Evolutionary conservation across 2,888 invertebrate genomes (phyloP).

Genomic region (Pseudolycoriella hygida): DNA sequence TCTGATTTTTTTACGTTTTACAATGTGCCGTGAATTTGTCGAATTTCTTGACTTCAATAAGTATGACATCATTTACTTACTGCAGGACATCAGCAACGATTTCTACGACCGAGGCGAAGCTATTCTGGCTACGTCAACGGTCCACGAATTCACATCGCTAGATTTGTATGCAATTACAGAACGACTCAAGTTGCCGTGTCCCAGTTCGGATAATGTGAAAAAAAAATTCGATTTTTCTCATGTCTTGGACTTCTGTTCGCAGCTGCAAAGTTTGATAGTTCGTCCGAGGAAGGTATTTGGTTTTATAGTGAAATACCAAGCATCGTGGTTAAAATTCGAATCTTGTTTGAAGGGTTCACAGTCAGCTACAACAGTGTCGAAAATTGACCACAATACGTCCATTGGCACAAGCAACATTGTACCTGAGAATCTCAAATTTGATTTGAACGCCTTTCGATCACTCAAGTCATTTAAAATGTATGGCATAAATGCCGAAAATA

Average conservation of each 20-base stretch:
- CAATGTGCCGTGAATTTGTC: slow-evolving; percentile 65
- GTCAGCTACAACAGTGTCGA: background rate
- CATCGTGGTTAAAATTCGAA: background rate
- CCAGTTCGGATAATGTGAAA: slow-evolving; percentile 57
- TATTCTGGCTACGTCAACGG: slow-evolving; percentile 20
- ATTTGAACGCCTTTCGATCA: slow-evolving; percentile 67
- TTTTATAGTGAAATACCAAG: background rate
- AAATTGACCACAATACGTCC: slow-evolving; percentile 17
- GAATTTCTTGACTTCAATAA: slow-evolving; percentile 75
- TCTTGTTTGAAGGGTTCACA: background rate
- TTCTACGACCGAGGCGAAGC: slow-evolving; percentile 60
- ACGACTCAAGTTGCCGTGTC: slow-evolving; percentile 71
- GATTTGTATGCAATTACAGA: slow-evolving; percentile 83
- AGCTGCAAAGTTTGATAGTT: slow-evolving; percentile 34
- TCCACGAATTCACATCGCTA: slow-evolving; percentile 14
- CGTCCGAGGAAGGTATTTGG: slow-evolving; percentile 3
- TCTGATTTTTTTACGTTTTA: slow-evolving; percentile 53
- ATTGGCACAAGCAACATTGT: slow-evolving; percentile 72
- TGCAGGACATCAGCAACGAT: slow-evolving; percentile 64
- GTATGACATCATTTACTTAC: slow-evolving; percentile 76
- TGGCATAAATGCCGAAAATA: slow-evolving; percentile 47
- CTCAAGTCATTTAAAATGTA: slow-evolving; percentile 52
- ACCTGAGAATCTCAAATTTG: slow-evolving; percentile 61
- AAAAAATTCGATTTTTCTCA: slow-evolving; percentile 79
- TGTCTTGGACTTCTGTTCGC: slow-evolving; percentile 71